phyloP scores from a whole-genome alignment of 2,797 vertebrate species.

The Acanthurus tractus region DNA sequence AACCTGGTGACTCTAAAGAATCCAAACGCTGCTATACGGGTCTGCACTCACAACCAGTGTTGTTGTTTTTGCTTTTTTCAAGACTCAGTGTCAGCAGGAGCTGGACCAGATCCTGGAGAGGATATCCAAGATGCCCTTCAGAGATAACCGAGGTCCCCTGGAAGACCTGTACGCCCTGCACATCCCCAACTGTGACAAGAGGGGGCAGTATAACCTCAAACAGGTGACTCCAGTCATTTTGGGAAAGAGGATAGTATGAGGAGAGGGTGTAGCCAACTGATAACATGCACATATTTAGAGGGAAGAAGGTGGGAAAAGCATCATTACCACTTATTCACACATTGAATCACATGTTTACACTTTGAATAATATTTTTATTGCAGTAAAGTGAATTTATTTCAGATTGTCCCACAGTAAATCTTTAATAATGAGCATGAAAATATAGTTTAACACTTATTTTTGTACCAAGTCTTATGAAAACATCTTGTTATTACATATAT shows the following conservation, averaged over 20 bases:
- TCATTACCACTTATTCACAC: neutral
- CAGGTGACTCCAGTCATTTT: conserved; percentile 84
- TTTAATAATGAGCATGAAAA: neutral
- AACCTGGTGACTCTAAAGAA: neutral
- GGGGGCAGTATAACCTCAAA: conserved; percentile 97
- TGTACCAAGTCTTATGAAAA: neutral
- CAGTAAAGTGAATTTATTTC: neutral
- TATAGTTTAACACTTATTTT: neutral
- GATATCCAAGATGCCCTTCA: conserved; percentile 96
- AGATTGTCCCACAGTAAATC: neutral
- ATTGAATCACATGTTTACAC: too few relatives aligned
- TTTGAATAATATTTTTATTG: neutral
- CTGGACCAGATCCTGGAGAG: conserved; percentile 96
- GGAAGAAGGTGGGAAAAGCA: conserved; percentile 4
- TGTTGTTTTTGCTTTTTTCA: conserved; percentile 46
- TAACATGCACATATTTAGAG: conserved; percentile 10
- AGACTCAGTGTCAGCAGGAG: conserved; percentile 97
- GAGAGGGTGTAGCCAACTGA: neutral
- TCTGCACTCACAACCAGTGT: conserved; percentile 9
- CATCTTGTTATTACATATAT: neutral
- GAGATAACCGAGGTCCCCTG: conserved; percentile 94
- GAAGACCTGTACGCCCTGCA: conserved; percentile 96
- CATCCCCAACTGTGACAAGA: conserved; percentile 98
- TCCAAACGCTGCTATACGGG: neutral
- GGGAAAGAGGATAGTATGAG: neutral